Conservation (phyloP, 2,888 invertebrate genomes). For the Drosophila demipolita region DNA sequence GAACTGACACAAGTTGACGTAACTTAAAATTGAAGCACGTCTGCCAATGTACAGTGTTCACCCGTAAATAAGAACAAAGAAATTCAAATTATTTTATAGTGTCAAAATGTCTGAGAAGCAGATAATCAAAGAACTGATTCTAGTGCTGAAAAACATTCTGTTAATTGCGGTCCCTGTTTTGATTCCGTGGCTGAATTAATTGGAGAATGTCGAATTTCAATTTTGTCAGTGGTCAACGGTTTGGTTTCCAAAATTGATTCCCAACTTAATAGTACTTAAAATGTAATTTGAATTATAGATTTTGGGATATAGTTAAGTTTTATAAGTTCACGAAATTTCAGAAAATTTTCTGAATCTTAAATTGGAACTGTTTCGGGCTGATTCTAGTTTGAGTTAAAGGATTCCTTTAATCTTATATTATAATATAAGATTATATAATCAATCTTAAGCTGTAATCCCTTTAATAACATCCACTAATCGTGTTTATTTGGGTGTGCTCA, state of each 20-base stretch:
- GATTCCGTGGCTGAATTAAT: not conserved
- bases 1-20: slow-evolving; percentile 39
- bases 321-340: not conserved
- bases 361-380: not conserved
- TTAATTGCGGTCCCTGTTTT: not conserved
- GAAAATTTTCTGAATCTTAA: not conserved
- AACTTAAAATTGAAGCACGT: slow-evolving; percentile 64
- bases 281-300: not conserved
- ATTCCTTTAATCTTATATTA: not conserved
- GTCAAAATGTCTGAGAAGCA: not conserved
- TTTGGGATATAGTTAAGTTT: not conserved
- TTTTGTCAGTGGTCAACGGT: not conserved
- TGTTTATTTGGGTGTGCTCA: not conserved
- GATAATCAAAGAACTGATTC: not conserved
- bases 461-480: not conserved
- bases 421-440: not conserved
- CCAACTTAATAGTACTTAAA: not conserved
- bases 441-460: not conserved
- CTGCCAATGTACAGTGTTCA: slow-evolving; percentile 6
- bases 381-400: not conserved
- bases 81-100: too few relatives aligned
- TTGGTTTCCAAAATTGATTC: not conserved
- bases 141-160: not conserved
- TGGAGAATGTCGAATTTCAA: not conserved
- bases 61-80: not conserved